These are phyloP conservation scores for Clarias fuscus DNA, from an alignment of 2,797 vertebrate species.

Conservation along the genomic window DNA sequence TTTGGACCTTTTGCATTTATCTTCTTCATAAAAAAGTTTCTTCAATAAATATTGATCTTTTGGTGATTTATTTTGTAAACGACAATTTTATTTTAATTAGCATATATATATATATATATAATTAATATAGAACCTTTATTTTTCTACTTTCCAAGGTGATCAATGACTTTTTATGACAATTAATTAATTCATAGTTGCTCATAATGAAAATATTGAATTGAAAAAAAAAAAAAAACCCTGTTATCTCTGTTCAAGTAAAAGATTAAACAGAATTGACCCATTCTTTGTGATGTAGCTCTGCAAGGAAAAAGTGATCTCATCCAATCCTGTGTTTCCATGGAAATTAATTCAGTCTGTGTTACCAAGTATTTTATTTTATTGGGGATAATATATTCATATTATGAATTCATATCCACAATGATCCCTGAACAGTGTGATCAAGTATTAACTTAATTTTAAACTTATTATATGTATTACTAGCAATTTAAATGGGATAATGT, in stretches of 20 bases:
- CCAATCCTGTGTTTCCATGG: slow-evolving; percentile 48
- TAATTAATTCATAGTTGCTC: background rate
- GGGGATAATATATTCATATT: slow-evolving; percentile 61
- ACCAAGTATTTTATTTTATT: slow-evolving; percentile 52
- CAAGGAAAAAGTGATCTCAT: slow-evolving; percentile 54
- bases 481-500: slow-evolving; percentile 54
- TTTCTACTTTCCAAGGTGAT: background rate
- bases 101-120: background rate
- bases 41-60: background rate
- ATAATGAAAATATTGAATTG: slow-evolving; percentile 17
- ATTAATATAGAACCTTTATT: background rate
- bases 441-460: slow-evolving; percentile 54
- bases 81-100: background rate
- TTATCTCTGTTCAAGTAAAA: slow-evolving; percentile 49
- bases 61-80: background rate
- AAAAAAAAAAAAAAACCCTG: slow-evolving; percentile 29
- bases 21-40: background rate
- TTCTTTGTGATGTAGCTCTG: slow-evolving; percentile 48
- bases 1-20: background rate
- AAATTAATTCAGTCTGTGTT: slow-evolving; percentile 53
- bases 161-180: background rate
- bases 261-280: slow-evolving; percentile 54
- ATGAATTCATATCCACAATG: slow-evolving; percentile 65
- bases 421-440: slow-evolving; percentile 58
- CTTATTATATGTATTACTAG: slow-evolving; percentile 58